These are phyloP conservation scores for Menidia menidia DNA, from an alignment of 2,797 vertebrate genomes.

Conservation along the genomic window DNA sequence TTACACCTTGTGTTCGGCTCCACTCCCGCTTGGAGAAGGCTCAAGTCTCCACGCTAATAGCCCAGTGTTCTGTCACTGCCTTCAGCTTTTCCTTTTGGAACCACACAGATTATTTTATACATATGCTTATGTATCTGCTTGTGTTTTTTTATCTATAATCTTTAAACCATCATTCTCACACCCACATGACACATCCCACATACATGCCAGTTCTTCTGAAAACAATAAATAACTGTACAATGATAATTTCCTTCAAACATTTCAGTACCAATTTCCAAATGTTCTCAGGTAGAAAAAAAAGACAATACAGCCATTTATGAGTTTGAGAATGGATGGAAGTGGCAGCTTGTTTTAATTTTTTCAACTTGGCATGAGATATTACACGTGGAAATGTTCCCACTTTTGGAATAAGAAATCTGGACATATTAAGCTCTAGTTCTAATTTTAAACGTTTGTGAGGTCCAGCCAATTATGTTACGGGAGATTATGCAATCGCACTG, in stretches of 20 bases:
- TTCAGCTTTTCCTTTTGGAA: too few species aligned
- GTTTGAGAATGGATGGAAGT: background rate
- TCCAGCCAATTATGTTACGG: background rate
- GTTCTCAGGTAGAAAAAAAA: too few species aligned
- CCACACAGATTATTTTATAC: constrained; percentile 1
- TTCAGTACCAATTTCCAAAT: too few species aligned
- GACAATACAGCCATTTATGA: background rate
- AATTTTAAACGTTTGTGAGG: background rate
- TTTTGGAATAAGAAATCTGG: too few species aligned
- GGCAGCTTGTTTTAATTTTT: background rate
- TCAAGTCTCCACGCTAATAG: constrained; percentile 4
- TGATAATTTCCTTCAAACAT: too few species aligned
- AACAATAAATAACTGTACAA: too few species aligned
- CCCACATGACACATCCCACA: background rate
- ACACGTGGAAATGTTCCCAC: background rate
- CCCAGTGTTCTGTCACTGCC: too few species aligned
- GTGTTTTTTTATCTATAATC: background rate
- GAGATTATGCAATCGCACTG: background rate
- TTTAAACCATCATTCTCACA: background rate
- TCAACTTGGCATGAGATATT: background rate
- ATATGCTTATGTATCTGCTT: constrained; percentile 2
- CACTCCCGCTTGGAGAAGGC: constrained; percentile 14
- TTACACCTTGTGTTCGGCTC: constrained; percentile 38
- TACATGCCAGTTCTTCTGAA: too few species aligned
- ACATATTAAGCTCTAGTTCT: too few species aligned